Evolutionary conservation across 2,797 vertebrate species (phyloP), one percentile per base, ranked within the genome.

Genomic region (Danio choprae): DNA sequence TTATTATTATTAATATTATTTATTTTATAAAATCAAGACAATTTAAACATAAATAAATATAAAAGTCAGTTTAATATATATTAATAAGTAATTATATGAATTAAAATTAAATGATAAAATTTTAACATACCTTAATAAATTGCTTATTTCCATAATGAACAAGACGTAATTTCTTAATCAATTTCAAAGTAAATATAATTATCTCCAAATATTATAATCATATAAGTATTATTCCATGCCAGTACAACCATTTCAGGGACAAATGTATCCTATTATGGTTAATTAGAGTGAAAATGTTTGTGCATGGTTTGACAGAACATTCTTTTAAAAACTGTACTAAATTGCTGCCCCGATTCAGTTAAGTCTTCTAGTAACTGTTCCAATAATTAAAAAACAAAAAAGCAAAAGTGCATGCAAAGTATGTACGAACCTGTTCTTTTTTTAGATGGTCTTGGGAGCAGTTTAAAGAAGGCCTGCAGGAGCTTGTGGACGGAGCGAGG

Each of bases 361-460:
- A 51, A 38, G 18, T 43, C 18, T 76, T 55, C 5, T 8, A 1
- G 6, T 7, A 64, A 36, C 38, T 29, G 15, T 41, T 65, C n/a
- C 44, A 4, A n/a, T 18, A 4, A 46, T 15, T 50, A 22, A 71
- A 43, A 40, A 22, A 11, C 0, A 0, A 43, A 64, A 10, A 67
- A 16, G 0, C 29, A 29, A 29, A 29, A 29, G 29, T 29, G 29
- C 29, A 29, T 29, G 29, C 29, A 16, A 41, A n/a, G 20, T 77
- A 9, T n/a, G 13, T 15, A 50, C n/a, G 6, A 12, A 5, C 29
- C 13, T 71, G 36, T 58, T 75, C 18, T 71, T 3, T 74, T 41
- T 15, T 62, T 53, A 84, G 82, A 16, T 80, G 79, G 68, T 51
- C 53, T 20, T 86, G 82, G 82, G 50, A 77, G 69, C 36, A 1